These are phyloP conservation scores for Chymomyza costata DNA, from an alignment of 1,140 invertebrate species.

Conservation along the genomic window DNA sequence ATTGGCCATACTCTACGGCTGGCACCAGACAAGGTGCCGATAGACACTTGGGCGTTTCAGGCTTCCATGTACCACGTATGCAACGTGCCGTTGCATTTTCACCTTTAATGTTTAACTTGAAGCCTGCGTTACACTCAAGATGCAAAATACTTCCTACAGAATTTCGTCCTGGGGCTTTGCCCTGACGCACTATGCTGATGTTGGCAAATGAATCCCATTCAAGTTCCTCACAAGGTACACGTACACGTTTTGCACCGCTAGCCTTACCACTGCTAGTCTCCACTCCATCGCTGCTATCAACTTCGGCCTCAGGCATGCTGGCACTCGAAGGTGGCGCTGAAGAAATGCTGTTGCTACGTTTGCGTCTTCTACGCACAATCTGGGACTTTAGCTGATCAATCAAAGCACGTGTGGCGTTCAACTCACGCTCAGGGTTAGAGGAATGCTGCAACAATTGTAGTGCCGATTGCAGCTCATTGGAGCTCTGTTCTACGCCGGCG, in stretches of 20 bases:
- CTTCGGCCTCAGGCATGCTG: constrained; percentile 35
- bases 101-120: constrained; percentile 82
- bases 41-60: constrained; percentile 84
- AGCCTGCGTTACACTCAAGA: constrained; percentile 85
- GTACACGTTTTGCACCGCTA: constrained; percentile 65
- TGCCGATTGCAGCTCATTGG: constrained; percentile 31
- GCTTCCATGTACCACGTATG: constrained; percentile 87
- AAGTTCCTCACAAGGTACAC: constrained; percentile 76
- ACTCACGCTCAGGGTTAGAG: constrained; percentile 4
- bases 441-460: neutral
- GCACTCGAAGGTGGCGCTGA: constrained; percentile 16
- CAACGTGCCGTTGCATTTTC: constrained; percentile 86
- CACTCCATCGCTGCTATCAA: constrained; percentile 49
- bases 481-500: constrained; percentile 10
- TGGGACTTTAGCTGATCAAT: constrained; percentile 68
- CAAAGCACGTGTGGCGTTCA: constrained; percentile 33
- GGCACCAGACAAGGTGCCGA: constrained; percentile 76
- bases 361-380: constrained; percentile 54
- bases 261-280: constrained; percentile 35
- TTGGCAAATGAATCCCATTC: constrained; percentile 70
- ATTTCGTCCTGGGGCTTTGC: constrained; percentile 68
- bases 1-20: constrained; percentile 67
- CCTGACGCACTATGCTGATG: constrained; percentile 58
- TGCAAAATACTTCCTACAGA: constrained; percentile 83
- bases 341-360: constrained; percentile 44